Evolutionary conservation across 2,888 invertebrate species (phyloP), one percentile per base, ranked within the genome.

Genomic region (Folsomia candida): DNA sequence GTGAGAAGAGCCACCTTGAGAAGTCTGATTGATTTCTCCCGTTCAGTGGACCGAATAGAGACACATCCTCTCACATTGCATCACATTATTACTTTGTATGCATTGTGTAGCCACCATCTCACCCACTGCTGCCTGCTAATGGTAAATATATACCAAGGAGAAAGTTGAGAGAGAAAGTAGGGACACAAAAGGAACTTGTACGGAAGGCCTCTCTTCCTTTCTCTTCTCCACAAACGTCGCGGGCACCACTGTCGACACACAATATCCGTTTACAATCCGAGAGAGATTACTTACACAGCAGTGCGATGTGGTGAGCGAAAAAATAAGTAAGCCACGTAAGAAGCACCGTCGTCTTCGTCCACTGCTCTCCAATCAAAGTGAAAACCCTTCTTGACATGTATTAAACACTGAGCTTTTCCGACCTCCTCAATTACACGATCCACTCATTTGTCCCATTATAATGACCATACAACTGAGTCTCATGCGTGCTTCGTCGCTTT

Each of bases 1-100:
- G 22, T 14, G 54, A 54, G 6, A 20, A 14, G 54, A 54, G 37
- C 37, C 37, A 37, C 22, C 54, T 54, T 54, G 27, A 59, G 59
- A 25, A 11, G 59, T 11, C 59, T 59, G 59, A 59, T 59, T 59
- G 59, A 59, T 59, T 59, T 59, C 59, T 25, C 25, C 59, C 59
- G 59, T 25, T 59, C 27, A 24, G 59, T 59, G 59, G 6, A 4
- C 27, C 59, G 20, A 54, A 54, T 54, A 20, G 54, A 54, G 18
- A 54, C 54, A 37, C 37, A 37, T 37, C 37, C 37, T 37, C 37
- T 14, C 37, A 37, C 37, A 37, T 37, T 37, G 54, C 20, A 54
- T 54, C 22, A 54, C 54, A 54, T 54, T 20, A 22, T 22, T 54
- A n/a, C 54, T 54, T 54, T 54, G 54, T 54, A 54, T n/a, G 54